Conservation (phyloP, 2,113 vertebrate genomes). For the Antigone vipio region DNA sequence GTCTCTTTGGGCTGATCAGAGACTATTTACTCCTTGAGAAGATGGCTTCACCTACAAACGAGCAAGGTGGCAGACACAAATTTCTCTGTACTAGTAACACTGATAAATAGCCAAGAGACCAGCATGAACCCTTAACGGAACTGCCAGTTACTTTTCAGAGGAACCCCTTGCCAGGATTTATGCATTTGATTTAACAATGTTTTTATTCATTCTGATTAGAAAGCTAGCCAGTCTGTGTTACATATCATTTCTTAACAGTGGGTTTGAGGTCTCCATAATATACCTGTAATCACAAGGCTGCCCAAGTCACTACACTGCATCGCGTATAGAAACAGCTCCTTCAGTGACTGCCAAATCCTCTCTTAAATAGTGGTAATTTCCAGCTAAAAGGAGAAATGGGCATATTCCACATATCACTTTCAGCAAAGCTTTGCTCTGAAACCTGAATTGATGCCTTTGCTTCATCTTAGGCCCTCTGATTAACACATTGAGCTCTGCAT, state of each 20-base stretch:
- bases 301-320: neutral
- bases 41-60: neutral
- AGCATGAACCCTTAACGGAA: neutral
- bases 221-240: neutral
- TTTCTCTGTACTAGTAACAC: neutral
- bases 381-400: neutral
- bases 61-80: neutral
- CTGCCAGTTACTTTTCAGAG: neutral
- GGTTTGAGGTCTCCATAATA: neutral
- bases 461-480: neutral
- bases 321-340: neutral
- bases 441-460: neutral
- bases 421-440: neutral
- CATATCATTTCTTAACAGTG: neutral
- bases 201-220: neutral
- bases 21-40: neutral
- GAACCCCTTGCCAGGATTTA: neutral
- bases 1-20: neutral
- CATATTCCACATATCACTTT: neutral
- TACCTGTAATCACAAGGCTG: neutral
- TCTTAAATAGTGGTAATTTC: neutral
- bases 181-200: neutral
- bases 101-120: neutral
- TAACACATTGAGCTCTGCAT: neutral
- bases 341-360: neutral